Evolutionary conservation across 2,888 invertebrate species (phyloP).

Genomic region (Falcaria lacertinaria): DNA sequence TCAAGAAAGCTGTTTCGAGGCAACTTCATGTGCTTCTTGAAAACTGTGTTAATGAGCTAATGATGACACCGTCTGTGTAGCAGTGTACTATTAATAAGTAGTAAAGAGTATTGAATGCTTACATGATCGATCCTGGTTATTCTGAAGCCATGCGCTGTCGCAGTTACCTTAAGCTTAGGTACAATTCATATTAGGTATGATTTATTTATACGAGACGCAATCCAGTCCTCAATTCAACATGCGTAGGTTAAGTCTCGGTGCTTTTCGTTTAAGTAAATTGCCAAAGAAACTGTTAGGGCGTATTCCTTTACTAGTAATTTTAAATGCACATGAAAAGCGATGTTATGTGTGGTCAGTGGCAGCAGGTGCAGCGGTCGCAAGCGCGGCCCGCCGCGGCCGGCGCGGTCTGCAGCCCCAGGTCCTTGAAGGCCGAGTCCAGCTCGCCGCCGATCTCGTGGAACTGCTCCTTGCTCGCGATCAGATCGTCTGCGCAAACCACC

Average conservation of each 20-base stretch:
- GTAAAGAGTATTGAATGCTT: constrained; percentile 48
- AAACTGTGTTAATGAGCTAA: constrained; percentile 4
- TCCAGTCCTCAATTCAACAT: constrained; percentile 26
- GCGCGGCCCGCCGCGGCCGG: constrained; percentile 16
- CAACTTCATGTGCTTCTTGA: not conserved
- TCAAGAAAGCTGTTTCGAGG: not conserved
- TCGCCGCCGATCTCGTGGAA: constrained; percentile 96
- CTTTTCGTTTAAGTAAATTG: constrained; percentile 8
- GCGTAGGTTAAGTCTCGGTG: constrained; percentile 37
- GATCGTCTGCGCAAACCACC: constrained; percentile 84
- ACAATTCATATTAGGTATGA: constrained; percentile 19
- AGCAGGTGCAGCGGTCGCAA: constrained; percentile 70
- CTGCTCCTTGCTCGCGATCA: constrained; percentile 92
- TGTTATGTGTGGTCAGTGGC: constrained; percentile 45
- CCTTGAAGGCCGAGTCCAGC: constrained; percentile 93
- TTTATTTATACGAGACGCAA: constrained; percentile 10
- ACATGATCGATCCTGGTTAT: constrained; percentile 65
- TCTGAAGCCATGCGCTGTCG: constrained; percentile 73
- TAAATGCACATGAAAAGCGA: constrained; percentile 57
- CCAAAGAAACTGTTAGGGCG: constrained; percentile 26
- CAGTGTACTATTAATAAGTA: constrained; percentile 23
- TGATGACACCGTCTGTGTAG: constrained; percentile 30
- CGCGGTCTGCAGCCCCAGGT: constrained; percentile 65
- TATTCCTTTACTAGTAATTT: constrained; percentile 16
- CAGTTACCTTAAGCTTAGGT: constrained; percentile 41